phyloP scores from a whole-genome alignment of 2,797 vertebrate genomes.

The Cyprinodon diabolis region DNA sequence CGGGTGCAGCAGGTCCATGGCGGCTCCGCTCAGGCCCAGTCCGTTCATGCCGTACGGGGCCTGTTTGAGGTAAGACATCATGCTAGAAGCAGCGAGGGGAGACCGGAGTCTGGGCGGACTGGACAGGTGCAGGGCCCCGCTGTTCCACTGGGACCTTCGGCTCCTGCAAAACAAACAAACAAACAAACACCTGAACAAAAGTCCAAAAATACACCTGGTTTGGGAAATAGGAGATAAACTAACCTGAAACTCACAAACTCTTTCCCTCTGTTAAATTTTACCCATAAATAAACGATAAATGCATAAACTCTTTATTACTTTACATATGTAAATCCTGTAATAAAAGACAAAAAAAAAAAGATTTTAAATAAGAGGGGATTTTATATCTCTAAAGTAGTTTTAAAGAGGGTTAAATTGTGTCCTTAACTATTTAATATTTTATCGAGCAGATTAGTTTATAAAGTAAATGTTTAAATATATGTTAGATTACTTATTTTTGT shows the following conservation, averaged over 20 bases:
- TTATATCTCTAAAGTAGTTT: neutral
- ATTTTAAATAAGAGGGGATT: neutral
- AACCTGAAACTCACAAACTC: neutral
- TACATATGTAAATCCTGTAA: neutral
- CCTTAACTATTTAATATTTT: no score
- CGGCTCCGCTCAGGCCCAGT: slow-evolving; percentile 88
- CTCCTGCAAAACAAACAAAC: neutral
- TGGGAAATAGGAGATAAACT: neutral
- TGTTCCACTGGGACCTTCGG: neutral
- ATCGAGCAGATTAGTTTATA: neutral
- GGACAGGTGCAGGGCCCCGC: slow-evolving; percentile 34
- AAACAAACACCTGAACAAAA: neutral
- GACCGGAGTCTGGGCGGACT: slow-evolving; percentile 45
- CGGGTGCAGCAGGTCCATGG: slow-evolving; percentile 93
- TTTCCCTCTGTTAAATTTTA: no score
- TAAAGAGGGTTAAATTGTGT: neutral
- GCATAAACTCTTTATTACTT: neutral
- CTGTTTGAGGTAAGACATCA: slow-evolving; percentile 98
- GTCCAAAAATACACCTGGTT: neutral
- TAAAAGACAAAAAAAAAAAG: neutral
- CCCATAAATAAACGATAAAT: neutral
- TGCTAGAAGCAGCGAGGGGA: slow-evolving; percentile 77
- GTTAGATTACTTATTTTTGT: neutral
- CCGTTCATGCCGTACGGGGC: slow-evolving; percentile 93
- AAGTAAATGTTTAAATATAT: neutral